These are phyloP conservation scores for Actinemys pallida DNA, from an alignment of 2,113 vertebrate genomes.

Conservation along the genomic window DNA sequence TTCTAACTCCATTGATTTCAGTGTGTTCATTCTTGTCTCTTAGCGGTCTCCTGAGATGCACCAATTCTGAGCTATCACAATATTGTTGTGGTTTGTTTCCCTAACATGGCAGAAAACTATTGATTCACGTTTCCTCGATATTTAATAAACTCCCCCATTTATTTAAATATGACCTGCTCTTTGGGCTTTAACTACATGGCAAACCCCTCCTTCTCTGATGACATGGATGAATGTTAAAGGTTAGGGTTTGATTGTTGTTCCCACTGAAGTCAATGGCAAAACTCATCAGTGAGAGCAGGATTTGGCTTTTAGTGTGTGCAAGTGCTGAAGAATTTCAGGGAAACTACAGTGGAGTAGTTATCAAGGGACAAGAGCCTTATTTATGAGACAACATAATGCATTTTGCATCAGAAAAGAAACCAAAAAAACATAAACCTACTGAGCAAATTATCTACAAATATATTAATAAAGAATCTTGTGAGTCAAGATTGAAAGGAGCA, in stretches of 20 bases:
- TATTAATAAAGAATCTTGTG: slow-evolving; percentile 27
- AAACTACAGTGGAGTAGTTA: background rate
- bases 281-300: fast-evolving
- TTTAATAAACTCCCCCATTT: background rate
- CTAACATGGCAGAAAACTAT: background rate
- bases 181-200: background rate
- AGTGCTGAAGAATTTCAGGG: background rate
- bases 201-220: background rate
- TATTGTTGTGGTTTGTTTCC: fast-evolving
- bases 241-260: background rate
- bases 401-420: slow-evolving; percentile 4
- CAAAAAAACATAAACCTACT: background rate
- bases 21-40: background rate
- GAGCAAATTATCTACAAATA: slow-evolving; percentile 12
- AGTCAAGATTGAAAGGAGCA: slow-evolving; percentile 28
- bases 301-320: background rate
- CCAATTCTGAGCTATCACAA: background rate
- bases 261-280: background rate
- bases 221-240: background rate
- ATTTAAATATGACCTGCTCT: background rate
- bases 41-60: background rate
- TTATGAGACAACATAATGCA: background rate
- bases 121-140: background rate
- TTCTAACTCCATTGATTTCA: background rate
- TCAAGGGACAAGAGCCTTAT: background rate